Conservation (phyloP, 2,113 vertebrate species). For the Spea multiplicata region DNA sequence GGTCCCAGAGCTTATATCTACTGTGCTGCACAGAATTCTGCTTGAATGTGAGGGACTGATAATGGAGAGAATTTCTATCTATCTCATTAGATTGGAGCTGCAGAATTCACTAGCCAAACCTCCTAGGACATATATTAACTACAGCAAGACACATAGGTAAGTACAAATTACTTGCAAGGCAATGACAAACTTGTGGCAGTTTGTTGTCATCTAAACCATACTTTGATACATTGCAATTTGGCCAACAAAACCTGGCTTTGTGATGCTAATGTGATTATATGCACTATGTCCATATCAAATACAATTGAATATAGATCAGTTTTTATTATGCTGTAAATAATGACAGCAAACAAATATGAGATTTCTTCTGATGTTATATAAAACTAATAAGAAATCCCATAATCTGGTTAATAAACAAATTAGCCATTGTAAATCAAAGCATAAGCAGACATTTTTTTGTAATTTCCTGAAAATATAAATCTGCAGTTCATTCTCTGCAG, state of each 20-base stretch:
- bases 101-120: constrained; percentile 68
- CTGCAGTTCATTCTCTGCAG: too few species aligned
- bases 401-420: too few species aligned
- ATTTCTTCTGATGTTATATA: too few species aligned
- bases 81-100: constrained; percentile 65
- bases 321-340: not conserved
- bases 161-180: constrained; percentile 49
- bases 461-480: too few species aligned
- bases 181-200: constrained; percentile 14
- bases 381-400: too few species aligned
- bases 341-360: too few species aligned
- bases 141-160: constrained; percentile 58
- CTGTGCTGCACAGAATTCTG: constrained; percentile 59
- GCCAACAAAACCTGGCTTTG: constrained; percentile 29
- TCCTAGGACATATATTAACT: constrained; percentile 62
- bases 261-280: constrained; percentile 47
- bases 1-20: constrained; percentile 70
- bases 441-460: too few species aligned
- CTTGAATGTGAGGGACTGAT: constrained; percentile 77
- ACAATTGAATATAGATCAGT: not conserved
- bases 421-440: too few species aligned
- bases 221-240: constrained; percentile 8
- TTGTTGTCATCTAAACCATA: not conserved
- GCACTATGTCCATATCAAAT: not conserved
- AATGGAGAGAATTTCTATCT: constrained; percentile 70